Conservation (phyloP, 2,113 vertebrate species). For the Hippocampus guttulatus region DNA sequence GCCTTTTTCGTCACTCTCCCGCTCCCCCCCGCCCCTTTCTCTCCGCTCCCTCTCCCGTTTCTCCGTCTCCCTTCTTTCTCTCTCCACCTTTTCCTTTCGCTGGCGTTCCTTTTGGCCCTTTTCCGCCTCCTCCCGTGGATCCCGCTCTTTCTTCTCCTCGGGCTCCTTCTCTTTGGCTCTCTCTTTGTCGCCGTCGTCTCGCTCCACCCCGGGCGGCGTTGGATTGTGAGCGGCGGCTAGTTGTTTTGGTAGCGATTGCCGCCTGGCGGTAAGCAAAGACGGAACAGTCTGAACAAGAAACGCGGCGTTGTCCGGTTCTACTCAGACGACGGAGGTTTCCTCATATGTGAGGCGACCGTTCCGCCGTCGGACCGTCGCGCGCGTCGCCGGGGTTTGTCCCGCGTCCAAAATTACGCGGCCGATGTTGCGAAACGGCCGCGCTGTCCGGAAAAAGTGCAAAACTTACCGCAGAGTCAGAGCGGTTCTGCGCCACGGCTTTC, state of each 20-base stretch:
- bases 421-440: no score
- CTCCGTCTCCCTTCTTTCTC: neutral
- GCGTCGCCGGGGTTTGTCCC: no score
- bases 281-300: neutral
- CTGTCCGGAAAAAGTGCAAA: no score
- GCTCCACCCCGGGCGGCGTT: conserved; percentile 46
- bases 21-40: conserved; percentile 1
- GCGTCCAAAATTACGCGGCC: no score
- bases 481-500: conserved; percentile 82
- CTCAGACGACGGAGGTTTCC: no score
- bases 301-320: no score
- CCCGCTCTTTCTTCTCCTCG: conserved; percentile 11
- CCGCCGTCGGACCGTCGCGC: no score
- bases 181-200: conserved; percentile 36
- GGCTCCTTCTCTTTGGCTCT: conserved; percentile 34
- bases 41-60: neutral
- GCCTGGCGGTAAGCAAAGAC: conserved; percentile 32
- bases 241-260: conserved; percentile 60
- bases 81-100: conserved; percentile 3
- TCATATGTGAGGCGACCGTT: no score
- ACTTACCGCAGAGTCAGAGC: conserved; percentile 74
- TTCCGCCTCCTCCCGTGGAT: conserved; percentile 9
- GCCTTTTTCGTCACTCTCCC: neutral
- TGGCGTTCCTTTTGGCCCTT: conserved; percentile 11
- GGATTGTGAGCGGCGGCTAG: conserved; percentile 41